Conservation (phyloP, 2,797 vertebrate species). For the Esox masquinongy region DNA sequence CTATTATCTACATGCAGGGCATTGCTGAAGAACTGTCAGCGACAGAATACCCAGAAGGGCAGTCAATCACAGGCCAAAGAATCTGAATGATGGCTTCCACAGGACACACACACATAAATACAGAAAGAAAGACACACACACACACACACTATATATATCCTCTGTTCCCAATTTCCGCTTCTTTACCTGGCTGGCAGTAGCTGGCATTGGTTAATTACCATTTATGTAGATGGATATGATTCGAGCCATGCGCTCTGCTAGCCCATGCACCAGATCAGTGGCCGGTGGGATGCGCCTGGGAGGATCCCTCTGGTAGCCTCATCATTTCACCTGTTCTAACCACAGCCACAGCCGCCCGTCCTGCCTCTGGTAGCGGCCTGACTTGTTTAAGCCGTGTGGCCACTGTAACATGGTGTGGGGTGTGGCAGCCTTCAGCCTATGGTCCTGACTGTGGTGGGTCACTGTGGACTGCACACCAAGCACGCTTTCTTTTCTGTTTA, state of each 20-base stretch:
- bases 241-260: constrained; percentile 54
- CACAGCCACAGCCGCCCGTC: constrained; percentile 1
- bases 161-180: constrained; percentile 44
- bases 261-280: constrained; percentile 63
- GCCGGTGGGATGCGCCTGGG: constrained; percentile 58
- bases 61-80: constrained; percentile 29
- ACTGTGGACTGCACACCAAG: no score
- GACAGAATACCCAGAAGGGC: constrained; percentile 14
- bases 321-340: constrained; percentile 1
- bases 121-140: constrained; percentile 21
- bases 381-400: no score
- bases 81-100: background rate
- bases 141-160: constrained; percentile 29
- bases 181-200: constrained; percentile 31
- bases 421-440: background rate
- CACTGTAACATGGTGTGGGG: background rate
- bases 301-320: background rate
- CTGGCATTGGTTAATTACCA: constrained; percentile 34
- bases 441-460: no score
- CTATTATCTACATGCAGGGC: constrained; percentile 17
- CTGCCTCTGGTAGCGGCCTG: background rate
- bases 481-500: background rate
- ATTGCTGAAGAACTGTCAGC: constrained; percentile 30
- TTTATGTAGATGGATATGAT: constrained; percentile 54
- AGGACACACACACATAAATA: constrained; percentile 19